These are phyloP conservation scores for Pelagia noctiluca DNA, from an alignment of 30 jellyfish, hydroid and myxozoan species.

Conservation along the genomic window DNA sequence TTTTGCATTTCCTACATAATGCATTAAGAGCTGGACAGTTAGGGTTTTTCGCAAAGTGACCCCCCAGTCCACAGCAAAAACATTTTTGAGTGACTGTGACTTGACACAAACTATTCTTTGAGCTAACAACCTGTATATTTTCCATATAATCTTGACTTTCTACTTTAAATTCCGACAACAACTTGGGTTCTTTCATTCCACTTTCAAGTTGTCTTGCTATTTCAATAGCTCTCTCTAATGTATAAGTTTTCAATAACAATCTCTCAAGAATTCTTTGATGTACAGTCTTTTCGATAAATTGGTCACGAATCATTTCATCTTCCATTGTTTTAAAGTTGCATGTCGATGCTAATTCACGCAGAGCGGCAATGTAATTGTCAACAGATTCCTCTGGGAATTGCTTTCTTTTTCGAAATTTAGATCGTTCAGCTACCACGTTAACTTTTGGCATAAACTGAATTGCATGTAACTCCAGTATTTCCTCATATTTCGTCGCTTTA, in stretches of 20 bases:
- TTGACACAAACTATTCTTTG: conserved; percentile 24
- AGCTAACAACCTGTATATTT: conserved; percentile 31
- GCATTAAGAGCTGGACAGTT: conserved; percentile 27
- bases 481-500: conserved; percentile 30
- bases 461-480: conserved; percentile 25
- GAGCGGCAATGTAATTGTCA: conserved; percentile 44
- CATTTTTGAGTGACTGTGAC: conserved; percentile 33
- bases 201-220: conserved; percentile 35
- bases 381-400: conserved; percentile 45
- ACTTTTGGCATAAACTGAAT: conserved; percentile 33
- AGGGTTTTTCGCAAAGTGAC: conserved; percentile 38
- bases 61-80: conserved; percentile 44
- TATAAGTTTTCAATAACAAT: conserved; percentile 31
- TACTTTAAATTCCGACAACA: conserved; percentile 14
- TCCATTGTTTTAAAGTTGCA: conserved; percentile 35
- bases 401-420: conserved; percentile 27
- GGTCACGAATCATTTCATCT: conserved; percentile 45
- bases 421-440: conserved; percentile 40
- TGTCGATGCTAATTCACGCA: conserved; percentile 40
- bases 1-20: conserved; percentile 8
- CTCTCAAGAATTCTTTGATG: conserved; percentile 34
- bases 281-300: conserved; percentile 19
- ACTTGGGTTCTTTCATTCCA: conserved; percentile 36
- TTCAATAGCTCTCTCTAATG: conserved; percentile 27
- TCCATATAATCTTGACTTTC: conserved; percentile 30